phyloP scores from a whole-genome alignment of 2,888 invertebrate species.

The Crioceris asparagi region DNA sequence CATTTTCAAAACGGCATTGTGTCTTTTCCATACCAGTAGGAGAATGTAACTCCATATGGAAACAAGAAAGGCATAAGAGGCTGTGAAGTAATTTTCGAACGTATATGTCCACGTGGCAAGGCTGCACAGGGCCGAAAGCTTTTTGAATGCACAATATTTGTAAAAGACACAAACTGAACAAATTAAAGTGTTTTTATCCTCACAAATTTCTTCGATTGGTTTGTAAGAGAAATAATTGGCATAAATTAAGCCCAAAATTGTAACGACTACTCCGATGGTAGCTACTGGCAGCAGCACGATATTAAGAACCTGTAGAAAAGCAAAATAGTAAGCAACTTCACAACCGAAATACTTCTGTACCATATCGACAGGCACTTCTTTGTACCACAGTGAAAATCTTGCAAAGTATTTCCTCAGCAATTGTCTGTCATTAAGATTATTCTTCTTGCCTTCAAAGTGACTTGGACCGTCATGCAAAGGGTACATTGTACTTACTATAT shows the following conservation, averaged over 20 bases:
- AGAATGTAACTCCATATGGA: constrained; percentile 32
- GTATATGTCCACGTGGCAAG: constrained; percentile 39
- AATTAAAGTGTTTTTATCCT: constrained; percentile 34
- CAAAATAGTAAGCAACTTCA: constrained; percentile 46
- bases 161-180: constrained; percentile 47
- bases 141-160: constrained; percentile 40
- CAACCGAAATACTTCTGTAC: constrained; percentile 47
- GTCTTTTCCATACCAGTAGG: constrained; percentile 29
- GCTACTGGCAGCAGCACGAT: constrained; percentile 41
- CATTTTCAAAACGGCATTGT: constrained; percentile 22
- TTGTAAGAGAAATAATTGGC: background rate
- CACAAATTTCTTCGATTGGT: background rate
- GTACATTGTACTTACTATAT: constrained; percentile 28
- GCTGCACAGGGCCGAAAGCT: constrained; percentile 42
- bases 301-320: constrained; percentile 47
- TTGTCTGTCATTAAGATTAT: too few species aligned
- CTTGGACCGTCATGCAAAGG: constrained; percentile 33
- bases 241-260: constrained; percentile 7
- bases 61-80: constrained; percentile 29
- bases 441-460: background rate
- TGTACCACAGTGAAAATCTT: constrained; percentile 31
- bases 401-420: constrained; percentile 23
- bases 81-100: constrained; percentile 28
- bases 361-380: constrained; percentile 49
- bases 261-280: constrained; percentile 30